phyloP scores from a whole-genome alignment of 2,113 vertebrate species.

The Nannobrachium achirus region DNA sequence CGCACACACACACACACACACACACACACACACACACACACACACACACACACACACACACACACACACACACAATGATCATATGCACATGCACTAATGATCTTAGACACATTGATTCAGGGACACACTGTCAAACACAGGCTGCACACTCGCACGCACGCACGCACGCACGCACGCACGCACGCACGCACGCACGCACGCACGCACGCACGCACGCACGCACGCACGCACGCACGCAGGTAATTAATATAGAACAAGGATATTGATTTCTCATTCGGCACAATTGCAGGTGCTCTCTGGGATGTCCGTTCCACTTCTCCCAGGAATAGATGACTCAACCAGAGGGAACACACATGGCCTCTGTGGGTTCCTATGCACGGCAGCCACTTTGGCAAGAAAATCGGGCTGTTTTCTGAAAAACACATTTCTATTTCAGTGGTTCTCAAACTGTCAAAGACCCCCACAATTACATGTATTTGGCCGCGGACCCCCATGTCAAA shows the following conservation, averaged over 20 bases:
- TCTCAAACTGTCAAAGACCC: too few relatives aligned
- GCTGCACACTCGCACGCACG: neutral
- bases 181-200: neutral
- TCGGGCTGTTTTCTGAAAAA: too few relatives aligned
- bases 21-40: neutral
- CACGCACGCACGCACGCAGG: conserved; percentile 11
- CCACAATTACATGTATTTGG: too few relatives aligned
- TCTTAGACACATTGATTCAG: neutral
- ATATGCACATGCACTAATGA: neutral
- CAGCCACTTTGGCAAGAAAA: too few relatives aligned
- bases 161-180: neutral
- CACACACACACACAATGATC: neutral
- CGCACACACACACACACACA: conserved; percentile 12
- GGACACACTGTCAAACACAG: neutral
- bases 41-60: neutral
- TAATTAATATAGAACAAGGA: conserved; percentile 65
- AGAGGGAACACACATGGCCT: too few relatives aligned
- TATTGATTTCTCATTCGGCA: conserved; percentile 65
- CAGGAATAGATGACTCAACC: conserved; percentile 16
- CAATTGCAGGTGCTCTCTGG: conserved; percentile 43
- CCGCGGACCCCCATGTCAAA: too few relatives aligned
- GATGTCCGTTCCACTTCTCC: conserved; percentile 29
- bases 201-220: conserved; percentile 4
- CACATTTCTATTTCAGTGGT: too few relatives aligned
- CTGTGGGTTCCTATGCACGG: too few relatives aligned